phyloP scores from a whole-genome alignment of 2,888 invertebrate genomes.

The Rhorus exstirpatorius region DNA sequence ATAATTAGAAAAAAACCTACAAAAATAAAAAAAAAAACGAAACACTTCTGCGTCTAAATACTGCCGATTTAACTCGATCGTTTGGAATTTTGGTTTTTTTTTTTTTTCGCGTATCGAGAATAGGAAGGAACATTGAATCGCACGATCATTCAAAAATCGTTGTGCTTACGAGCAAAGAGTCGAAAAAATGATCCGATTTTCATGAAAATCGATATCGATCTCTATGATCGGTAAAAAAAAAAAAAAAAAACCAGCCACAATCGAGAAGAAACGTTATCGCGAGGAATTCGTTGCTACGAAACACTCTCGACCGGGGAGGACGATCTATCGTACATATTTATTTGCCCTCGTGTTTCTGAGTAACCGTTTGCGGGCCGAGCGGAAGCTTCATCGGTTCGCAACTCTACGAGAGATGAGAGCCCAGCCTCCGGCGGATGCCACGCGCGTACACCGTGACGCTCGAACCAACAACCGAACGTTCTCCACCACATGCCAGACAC shows the following conservation, averaged over 20 bases:
- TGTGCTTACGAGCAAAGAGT: too few relatives aligned
- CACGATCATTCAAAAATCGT: too few relatives aligned
- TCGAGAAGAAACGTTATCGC: background rate
- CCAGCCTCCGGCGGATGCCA: conserved; percentile 69
- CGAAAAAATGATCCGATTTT: background rate
- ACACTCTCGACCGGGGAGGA: too few relatives aligned
- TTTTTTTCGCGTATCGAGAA: too few relatives aligned
- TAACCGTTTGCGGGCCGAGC: conserved; percentile 38
- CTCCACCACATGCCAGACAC: conserved; percentile 30
- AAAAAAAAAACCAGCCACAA: background rate
- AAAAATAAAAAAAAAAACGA: background rate
- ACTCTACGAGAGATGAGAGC: conserved; percentile 40
- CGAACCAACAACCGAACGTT: conserved; percentile 53
- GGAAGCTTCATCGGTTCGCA: conserved; percentile 45
- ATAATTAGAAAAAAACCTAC: background rate
- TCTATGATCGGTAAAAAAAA: too few relatives aligned
- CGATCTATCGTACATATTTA: conserved; percentile 25
- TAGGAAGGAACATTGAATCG: too few relatives aligned
- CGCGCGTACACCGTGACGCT: conserved; percentile 64
- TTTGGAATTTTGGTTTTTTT: too few relatives aligned
- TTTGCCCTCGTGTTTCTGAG: conserved; percentile 35
- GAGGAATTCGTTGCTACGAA: background rate
- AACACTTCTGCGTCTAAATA: too few relatives aligned
- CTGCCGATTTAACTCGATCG: too few relatives aligned
- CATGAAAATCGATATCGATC: background rate